Conservation (phyloP, 2,113 vertebrate genomes). For the Hiodon tergisus region DNA sequence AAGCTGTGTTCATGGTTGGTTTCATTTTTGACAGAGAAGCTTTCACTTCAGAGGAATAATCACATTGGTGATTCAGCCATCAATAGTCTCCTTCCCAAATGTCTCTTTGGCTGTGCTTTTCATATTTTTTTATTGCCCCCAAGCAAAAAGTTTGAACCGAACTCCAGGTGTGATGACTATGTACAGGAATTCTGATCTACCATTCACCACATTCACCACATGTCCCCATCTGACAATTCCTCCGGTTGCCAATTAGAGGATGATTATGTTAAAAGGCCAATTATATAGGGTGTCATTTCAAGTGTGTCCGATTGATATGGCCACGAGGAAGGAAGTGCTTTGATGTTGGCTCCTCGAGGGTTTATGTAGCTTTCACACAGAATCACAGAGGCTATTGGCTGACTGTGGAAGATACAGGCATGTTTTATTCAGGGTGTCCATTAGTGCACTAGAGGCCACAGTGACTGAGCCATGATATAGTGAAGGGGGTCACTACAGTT, state of each 20-base stretch:
- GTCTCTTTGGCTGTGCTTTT: constrained; percentile 9
- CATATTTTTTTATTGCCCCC: background rate
- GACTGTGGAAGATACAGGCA: constrained; percentile 3
- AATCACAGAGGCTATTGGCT: background rate
- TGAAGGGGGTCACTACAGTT: no score
- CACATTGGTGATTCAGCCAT: background rate
- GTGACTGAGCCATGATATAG: no score
- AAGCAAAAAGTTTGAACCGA: constrained; percentile 10
- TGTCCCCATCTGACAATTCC: background rate
- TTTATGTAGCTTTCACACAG: constrained; percentile 26
- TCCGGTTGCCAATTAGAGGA: constrained; percentile 21
- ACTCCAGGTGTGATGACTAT: background rate
- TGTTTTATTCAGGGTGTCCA: constrained; percentile 35
- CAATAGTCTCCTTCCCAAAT: background rate
- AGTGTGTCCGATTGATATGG: no score
- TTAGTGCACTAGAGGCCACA: background rate
- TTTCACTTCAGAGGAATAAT: constrained; percentile 5
- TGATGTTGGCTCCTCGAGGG: constrained; percentile 34
- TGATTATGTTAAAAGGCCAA: constrained; percentile 1
- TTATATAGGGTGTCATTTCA: background rate
- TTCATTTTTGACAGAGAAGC: constrained; percentile 2
- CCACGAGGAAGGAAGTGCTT: constrained; percentile 20
- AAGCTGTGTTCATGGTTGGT: background rate
- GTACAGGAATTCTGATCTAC: background rate
- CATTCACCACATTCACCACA: constrained; percentile 13